Evolutionary conservation across 2,888 invertebrate species (phyloP).

Genomic region (Apoda limacodes): DNA sequence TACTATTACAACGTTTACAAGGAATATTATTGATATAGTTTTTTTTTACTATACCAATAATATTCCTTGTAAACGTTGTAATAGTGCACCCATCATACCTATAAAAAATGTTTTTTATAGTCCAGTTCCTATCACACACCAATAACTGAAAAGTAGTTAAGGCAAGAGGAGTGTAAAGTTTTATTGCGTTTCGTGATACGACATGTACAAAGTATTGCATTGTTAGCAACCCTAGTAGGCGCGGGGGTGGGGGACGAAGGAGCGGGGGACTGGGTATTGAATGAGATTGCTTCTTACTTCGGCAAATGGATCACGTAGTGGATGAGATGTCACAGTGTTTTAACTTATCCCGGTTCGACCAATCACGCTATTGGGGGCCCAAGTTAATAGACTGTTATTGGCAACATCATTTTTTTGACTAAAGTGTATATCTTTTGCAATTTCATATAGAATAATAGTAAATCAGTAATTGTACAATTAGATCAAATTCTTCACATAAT

Average conservation of each 20-base stretch:
- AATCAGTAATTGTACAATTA: too few species aligned
- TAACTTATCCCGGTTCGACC: constrained; percentile 66
- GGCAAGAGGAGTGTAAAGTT: constrained; percentile 63
- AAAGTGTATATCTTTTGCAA: too few species aligned
- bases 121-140: constrained; percentile 50
- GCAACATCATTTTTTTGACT: too few species aligned
- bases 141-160: constrained; percentile 61
- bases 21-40: too few species aligned
- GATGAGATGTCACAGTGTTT: constrained; percentile 72
- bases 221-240: constrained; percentile 51
- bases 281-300: constrained; percentile 72
- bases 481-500: too few species aligned
- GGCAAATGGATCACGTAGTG: constrained; percentile 72
- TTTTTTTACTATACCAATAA: too few species aligned
- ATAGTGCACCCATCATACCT: too few species aligned
- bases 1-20: too few species aligned
- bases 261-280: constrained; percentile 53
- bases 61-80: too few species aligned
- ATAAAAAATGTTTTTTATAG: constrained; percentile 39
- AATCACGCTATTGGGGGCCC: too few species aligned
- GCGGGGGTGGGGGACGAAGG: constrained; percentile 24
- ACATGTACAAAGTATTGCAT: constrained; percentile 54
- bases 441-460: too few species aligned
- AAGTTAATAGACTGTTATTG: too few species aligned
- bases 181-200: constrained; percentile 59